phyloP scores from a whole-genome alignment of 2,113 vertebrate species.

The Sapajus apella region DNA sequence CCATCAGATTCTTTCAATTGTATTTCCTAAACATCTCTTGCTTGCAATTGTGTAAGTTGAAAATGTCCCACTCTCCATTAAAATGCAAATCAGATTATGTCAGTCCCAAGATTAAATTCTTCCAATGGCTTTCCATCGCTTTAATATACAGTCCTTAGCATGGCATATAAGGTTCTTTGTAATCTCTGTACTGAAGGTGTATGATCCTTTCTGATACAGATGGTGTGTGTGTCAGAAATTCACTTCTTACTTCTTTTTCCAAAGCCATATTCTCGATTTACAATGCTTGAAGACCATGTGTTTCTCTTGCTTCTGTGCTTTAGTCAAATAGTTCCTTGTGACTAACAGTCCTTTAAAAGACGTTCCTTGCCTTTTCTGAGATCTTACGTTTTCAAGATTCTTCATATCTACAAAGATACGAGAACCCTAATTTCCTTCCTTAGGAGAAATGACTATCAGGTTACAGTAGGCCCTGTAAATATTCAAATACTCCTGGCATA shows the following conservation, averaged over 20 bases:
- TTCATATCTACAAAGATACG: not conserved
- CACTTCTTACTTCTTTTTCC: not conserved
- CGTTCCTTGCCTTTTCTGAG: not conserved
- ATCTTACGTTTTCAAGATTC: conserved; percentile 25
- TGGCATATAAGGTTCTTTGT: not conserved
- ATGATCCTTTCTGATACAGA: no score
- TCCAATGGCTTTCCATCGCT: not conserved
- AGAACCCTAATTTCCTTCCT: not conserved
- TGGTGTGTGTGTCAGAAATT: no score
- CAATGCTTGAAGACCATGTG: not conserved
- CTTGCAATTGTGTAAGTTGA: not conserved
- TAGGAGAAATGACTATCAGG: not conserved
- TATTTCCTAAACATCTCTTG: not conserved
- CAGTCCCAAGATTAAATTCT: not conserved
- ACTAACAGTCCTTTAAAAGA: conserved; percentile 38
- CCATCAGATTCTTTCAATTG: not conserved
- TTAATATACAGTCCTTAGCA: not conserved
- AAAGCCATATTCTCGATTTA: conserved; percentile 1
- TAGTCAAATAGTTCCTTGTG: conserved; percentile 11
- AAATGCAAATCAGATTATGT: not conserved
- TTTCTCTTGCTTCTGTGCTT: not conserved
- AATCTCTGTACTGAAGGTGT: not conserved
- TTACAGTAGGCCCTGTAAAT: not conserved
- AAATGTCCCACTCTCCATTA: not conserved
- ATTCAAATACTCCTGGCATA: not conserved